Base-by-base conservation (phyloP, 2,797 vertebrate species). In the Podarcis lilfordi region DNA sequence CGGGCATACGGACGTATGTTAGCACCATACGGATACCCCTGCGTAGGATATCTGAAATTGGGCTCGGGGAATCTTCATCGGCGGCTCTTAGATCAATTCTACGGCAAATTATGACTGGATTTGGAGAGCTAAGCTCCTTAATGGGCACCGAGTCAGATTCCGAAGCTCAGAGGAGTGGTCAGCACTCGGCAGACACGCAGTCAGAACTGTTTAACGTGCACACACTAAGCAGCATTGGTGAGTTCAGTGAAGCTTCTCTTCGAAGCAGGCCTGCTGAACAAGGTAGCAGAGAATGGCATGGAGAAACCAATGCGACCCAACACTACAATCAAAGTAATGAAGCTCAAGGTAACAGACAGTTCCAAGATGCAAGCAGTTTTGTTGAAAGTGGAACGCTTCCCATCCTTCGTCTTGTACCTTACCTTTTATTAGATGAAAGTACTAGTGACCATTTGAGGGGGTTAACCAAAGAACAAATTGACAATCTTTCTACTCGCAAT, bases 401-500 rank as follows among this genome's bases (percentile, higher is more conserved):
- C 86, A 99, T 99, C 83, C 96, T 99, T 90, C 97, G 97, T 82
- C 97, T 99, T 68, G 98, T 98, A 13, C 98, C 98, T 94, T 99
- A 99, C 96, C 98, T 99, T 96, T 90, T 99, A 93, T 97, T 99
- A 87, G 98, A 98, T 0, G 98, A 98, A 13, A 98, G 98, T 17
- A 98, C 98, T 1, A 97, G 98, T 0, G 98, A 98, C 87, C 97
- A 96, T 91, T 97, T 98, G 0, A 96, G 97, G 72, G 98, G 98
- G 93, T 98, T 99, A 97, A 99, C 98, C 97, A 99, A 99, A 98
- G 98, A 99, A 96, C 98, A 99, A 96, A 99, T 99, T 88, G 98
- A 99, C 97, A 98, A 98, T 98, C 98, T 99, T 95, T 97, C 98
- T 87, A 99, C 98, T 0, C 97, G 98, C 84, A 98, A 97, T 90